phyloP scores from a whole-genome alignment of 1,140 invertebrate genomes.

The Neocloeon triangulifer region DNA sequence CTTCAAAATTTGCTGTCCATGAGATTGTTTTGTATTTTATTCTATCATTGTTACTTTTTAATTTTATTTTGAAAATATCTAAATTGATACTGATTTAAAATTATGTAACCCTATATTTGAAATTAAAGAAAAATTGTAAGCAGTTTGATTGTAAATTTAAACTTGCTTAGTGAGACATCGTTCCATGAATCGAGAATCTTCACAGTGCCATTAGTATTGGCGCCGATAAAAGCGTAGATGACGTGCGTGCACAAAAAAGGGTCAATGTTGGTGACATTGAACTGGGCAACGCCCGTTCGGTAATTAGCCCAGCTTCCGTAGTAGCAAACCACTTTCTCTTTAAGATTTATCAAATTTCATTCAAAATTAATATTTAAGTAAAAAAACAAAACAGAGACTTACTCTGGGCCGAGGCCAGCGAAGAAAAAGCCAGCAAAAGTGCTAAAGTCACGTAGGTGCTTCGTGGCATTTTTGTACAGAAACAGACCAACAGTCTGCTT shows the following conservation, averaged over 20 bases:
- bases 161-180: no score
- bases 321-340: constrained; percentile 17
- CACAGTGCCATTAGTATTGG: constrained; percentile 9
- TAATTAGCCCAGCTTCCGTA: constrained; percentile 22
- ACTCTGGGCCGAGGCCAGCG: no score
- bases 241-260: constrained; percentile 21
- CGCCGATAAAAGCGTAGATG: constrained; percentile 21
- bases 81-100: background rate
- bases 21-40: no score
- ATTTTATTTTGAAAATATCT: constrained; percentile 2
- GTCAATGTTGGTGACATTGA: constrained; percentile 21
- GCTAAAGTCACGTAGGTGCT: no score
- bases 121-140: constrained; percentile 1
- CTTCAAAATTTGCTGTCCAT: no score
- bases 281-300: constrained; percentile 17
- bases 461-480: no score
- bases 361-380: no score
- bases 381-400: no score
- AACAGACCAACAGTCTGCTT: no score
- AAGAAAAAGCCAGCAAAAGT: no score
- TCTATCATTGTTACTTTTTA: no score
- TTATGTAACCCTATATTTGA: background rate
- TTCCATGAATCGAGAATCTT: constrained; percentile 18
- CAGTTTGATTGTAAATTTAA: background rate
- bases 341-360: no score